Evolutionary conservation across 2,797 vertebrate genomes (phyloP), one percentile per base, ranked within the genome.

Genomic region (Xenopus petersii): DNA sequence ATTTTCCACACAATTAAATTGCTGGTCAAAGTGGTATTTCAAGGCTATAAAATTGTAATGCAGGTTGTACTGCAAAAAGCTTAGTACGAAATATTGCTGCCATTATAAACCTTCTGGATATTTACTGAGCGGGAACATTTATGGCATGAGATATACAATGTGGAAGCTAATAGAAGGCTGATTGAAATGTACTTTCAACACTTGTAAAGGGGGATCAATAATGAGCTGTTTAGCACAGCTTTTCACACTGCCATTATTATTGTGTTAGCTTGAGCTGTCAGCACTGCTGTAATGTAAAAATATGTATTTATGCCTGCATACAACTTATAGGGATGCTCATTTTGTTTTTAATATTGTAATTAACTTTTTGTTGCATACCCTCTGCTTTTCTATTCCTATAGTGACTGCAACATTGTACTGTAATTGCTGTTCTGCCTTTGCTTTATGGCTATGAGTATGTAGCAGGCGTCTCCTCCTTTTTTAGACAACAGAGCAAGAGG

Each of bases 61-160:
- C 4, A 15, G 15, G 15, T 24, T 66, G 21, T 36, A n/a, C 42
- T 42, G 13, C n/a, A 59, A 69, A 15, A 42, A 15, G 56, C 67
- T 69, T 56, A 36, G 13, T 36, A 69, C n/a, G 17, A 56, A 58
- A 69, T 68, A 36, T 69, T 58, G 42, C 16, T 56, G 51, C 3
- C 51, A n/a, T 69, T 42, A 17, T 15, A 59, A 58, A 36, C 67
- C 67, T 56, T 16, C 65, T 68, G 51, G 42, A 68, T 55, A 26
- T 55, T 68, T 68, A 68, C 30, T 17, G 36, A 64, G 12, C 16
- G 30, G 21, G 12, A 26, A 24, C 21, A 48, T 67, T 51, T 67
- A 67, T 67, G 15, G 66, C 33, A 10, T 51, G 49, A 55, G 21
- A 56, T 67, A 33, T 67, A 67, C 13, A 56, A 36, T 48, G 26